Percentiles rank a stretch among this genome's conserved stretches.
Conservation (phyloP, 2,797 vertebrate species). For the Chloroceryle amazona region DNA sequence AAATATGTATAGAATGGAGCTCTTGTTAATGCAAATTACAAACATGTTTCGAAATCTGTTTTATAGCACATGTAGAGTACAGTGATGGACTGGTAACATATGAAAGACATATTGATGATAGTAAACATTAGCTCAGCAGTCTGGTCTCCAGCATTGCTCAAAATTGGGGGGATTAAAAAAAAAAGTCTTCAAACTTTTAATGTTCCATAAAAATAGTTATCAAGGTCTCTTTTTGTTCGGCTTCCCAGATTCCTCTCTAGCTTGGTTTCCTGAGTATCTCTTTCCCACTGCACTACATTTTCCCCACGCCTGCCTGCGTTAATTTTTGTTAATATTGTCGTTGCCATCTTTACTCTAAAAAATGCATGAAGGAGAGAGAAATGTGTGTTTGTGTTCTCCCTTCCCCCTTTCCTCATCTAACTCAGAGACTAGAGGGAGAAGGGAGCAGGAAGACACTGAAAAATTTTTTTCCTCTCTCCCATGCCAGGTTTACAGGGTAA, state of each 20-base stretch:
- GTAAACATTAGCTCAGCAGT: slow-evolving; percentile 39
- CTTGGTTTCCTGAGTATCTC: background rate
- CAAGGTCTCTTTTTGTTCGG: slow-evolving; percentile 24
- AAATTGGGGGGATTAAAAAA: background rate
- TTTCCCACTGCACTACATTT: slow-evolving; percentile 1
- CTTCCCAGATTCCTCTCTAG: background rate
- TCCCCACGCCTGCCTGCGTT: background rate
- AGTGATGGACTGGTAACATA: slow-evolving; percentile 52
- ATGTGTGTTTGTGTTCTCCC: background rate
- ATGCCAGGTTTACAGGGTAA: background rate
- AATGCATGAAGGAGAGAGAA: slow-evolving; percentile 10
- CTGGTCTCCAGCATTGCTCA: slow-evolving; percentile 32
- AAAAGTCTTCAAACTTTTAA: slow-evolving; percentile 19
- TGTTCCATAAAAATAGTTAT: slow-evolving; percentile 12
- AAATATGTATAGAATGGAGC: slow-evolving; percentile 27
- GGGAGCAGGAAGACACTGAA: background rate
- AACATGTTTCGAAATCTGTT: slow-evolving; percentile 49
- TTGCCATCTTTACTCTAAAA: slow-evolving; percentile 32
- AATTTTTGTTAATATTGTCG: slow-evolving; percentile 40
- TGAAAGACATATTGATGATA: slow-evolving; percentile 38
- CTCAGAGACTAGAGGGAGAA: background rate
- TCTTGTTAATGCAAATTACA: slow-evolving; percentile 48
- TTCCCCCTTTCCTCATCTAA: background rate
- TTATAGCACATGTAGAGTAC: slow-evolving; percentile 3
- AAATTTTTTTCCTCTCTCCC: background rate